phyloP scores from a whole-genome alignment of 2,888 invertebrate genomes.

The Tenthredo amoena region DNA sequence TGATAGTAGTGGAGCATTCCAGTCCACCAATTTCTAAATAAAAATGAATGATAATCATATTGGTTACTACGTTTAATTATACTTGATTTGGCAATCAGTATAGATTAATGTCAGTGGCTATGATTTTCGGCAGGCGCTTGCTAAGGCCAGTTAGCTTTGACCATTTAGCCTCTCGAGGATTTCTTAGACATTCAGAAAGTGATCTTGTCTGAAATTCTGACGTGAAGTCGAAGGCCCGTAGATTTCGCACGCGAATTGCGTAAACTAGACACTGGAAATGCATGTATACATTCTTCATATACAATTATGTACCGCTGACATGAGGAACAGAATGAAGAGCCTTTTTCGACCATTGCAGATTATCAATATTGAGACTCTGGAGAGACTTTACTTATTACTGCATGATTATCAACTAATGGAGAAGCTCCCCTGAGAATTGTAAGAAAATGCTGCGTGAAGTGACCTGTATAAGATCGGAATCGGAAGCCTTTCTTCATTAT shows the following conservation, averaged over 20 bases:
- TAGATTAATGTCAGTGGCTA: background rate
- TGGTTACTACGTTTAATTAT: background rate
- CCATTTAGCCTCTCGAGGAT: background rate
- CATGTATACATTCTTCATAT: background rate
- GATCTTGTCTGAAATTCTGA: too few species aligned
- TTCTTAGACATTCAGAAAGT: background rate
- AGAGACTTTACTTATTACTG: background rate
- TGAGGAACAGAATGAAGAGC: background rate
- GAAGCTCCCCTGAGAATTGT: background rate
- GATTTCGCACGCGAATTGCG: too few species aligned
- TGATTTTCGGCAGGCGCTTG: background rate
- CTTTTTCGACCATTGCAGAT: background rate
- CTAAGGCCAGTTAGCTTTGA: background rate
- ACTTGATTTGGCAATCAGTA: background rate
- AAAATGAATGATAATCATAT: background rate
- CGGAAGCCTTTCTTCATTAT: background rate
- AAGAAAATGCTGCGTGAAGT: background rate
- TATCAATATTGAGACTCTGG: background rate
- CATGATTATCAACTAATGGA: background rate
- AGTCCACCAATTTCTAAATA: slow-evolving; percentile 86
- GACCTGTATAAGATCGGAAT: background rate
- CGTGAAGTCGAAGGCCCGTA: background rate
- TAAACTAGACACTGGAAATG: background rate
- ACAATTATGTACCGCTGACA: background rate
- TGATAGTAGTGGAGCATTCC: slow-evolving; percentile 85